A percentile compares a stretch with the other conserved stretches of the same genome.
Conservation (phyloP, 2,113 vertebrate species). For the Cavia porcellus region DNA sequence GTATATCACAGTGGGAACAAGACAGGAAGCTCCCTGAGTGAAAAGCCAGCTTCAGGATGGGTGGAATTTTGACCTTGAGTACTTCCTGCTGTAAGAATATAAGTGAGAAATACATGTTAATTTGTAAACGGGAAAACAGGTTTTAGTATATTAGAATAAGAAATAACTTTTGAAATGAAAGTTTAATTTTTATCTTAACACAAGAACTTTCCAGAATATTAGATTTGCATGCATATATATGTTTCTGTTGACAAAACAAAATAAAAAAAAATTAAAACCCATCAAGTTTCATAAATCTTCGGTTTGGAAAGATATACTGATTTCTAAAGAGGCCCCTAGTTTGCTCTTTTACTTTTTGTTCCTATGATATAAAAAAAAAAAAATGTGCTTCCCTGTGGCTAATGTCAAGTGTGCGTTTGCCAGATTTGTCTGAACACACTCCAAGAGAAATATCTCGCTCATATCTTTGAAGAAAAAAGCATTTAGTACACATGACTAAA, state of each 20-base stretch:
- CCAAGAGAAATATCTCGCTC: constrained; percentile 70
- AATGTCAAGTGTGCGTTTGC: constrained; percentile 65
- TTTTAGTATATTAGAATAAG: constrained; percentile 64
- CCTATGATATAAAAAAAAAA: constrained; percentile 5
- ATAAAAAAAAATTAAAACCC: not conserved
- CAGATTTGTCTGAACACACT: constrained; percentile 64
- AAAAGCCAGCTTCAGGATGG: constrained; percentile 56
- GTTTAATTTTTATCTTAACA: constrained; percentile 54
- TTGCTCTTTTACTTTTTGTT: constrained; percentile 55
- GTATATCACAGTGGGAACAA: constrained; percentile 61
- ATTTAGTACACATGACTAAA: constrained; percentile 55
- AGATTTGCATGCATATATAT: not conserved
- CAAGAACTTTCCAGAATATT: constrained; percentile 56
- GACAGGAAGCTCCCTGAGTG: constrained; percentile 55
- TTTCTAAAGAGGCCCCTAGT: constrained; percentile 50
- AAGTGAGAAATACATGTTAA: constrained; percentile 33
- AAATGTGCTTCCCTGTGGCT: constrained; percentile 47
- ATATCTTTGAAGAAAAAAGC: constrained; percentile 67
- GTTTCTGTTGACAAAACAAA: constrained; percentile 42
- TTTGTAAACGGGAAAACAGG: constrained; percentile 60
- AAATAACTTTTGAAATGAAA: constrained; percentile 66
- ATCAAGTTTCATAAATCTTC: constrained; percentile 42
- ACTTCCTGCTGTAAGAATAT: constrained; percentile 44
- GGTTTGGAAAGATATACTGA: constrained; percentile 48
- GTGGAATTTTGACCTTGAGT: constrained; percentile 35